Conservation (phyloP, 2,113 vertebrate genomes). For the Thomomys bottae region DNA sequence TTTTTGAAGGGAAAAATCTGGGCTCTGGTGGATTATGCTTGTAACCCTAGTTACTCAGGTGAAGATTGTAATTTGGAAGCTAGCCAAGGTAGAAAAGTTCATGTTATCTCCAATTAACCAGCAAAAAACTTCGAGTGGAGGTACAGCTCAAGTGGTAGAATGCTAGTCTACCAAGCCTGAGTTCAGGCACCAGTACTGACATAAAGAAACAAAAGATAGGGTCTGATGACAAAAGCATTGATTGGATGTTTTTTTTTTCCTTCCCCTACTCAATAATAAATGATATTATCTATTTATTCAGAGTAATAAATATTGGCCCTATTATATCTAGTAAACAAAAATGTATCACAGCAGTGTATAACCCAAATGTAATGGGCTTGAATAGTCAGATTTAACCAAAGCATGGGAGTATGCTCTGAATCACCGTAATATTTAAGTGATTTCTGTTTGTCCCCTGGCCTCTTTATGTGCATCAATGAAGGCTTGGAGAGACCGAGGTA, state of each 20-base stretch:
- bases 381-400: slow-evolving; percentile 41
- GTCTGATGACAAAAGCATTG: slow-evolving; percentile 66
- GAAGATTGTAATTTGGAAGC: too few relatives aligned
- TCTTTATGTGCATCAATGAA: slow-evolving; percentile 38
- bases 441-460: slow-evolving; percentile 78
- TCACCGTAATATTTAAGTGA: slow-evolving; percentile 49
- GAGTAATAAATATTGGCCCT: slow-evolving; percentile 59
- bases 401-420: slow-evolving; percentile 69
- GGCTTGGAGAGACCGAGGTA: background rate
- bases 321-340: slow-evolving; percentile 68
- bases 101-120: too few relatives aligned
- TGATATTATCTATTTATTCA: slow-evolving; percentile 74
- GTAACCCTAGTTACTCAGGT: too few relatives aligned
- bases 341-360: slow-evolving; percentile 51
- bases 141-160: too few relatives aligned
- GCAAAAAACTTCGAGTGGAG: too few relatives aligned
- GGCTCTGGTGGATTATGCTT: too few relatives aligned
- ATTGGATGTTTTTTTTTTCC: slow-evolving; percentile 75
- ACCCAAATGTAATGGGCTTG: background rate
- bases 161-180: too few relatives aligned
- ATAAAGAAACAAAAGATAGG: background rate
- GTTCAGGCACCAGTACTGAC: too few relatives aligned
- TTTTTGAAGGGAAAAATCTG: too few relatives aligned
- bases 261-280: slow-evolving; percentile 71
- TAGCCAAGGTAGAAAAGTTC: too few relatives aligned